Evolutionary conservation across 2,797 vertebrate genomes (phyloP).

Genomic region (Merluccius polli): DNA sequence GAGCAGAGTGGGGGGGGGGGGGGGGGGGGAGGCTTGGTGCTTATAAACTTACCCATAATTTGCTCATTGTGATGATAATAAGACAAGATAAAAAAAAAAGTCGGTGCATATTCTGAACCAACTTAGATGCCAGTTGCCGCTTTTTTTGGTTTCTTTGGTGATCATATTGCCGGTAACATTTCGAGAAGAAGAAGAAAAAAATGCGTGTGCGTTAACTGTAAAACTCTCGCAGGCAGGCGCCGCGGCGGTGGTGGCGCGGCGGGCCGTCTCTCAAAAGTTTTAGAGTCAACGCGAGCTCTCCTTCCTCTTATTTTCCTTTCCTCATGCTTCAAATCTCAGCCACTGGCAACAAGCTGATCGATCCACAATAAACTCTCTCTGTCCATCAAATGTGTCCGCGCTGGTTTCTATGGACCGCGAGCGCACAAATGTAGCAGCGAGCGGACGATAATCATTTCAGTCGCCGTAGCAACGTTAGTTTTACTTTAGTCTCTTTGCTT

Average conservation of each 20-base stretch:
- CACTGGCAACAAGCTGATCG: neutral
- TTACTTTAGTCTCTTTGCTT: neutral
- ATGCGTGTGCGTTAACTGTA: slow-evolving; percentile 66
- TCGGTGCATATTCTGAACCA: slow-evolving; percentile 99
- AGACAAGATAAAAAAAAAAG: slow-evolving; percentile 78
- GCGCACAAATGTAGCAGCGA: neutral
- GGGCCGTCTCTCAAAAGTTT: slow-evolving; percentile 58
- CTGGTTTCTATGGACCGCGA: neutral
- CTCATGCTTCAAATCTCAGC: slow-evolving; percentile 83
- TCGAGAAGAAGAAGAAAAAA: slow-evolving; percentile 32
- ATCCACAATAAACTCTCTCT: neutral
- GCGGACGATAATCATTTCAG: neutral
- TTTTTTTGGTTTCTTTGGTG: slow-evolving; percentile 75
- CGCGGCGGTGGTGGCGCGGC: slow-evolving; percentile 23
- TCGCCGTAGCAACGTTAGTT: neutral
- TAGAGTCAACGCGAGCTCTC: slow-evolving; percentile 65
- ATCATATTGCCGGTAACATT: slow-evolving; percentile 99
- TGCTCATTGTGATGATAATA: slow-evolving; percentile 78
- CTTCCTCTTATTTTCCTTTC: slow-evolving; percentile 59
- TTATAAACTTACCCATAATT: slow-evolving; percentile 92
- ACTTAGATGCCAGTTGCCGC: slow-evolving; percentile 99
- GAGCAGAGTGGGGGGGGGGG: neutral
- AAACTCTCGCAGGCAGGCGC: slow-evolving; percentile 58
- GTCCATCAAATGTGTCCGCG: neutral
- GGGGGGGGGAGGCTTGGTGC: slow-evolving; percentile 66